Base-by-base conservation (phyloP, 1,140 invertebrate species). In the Temnothorax curvispinosus region DNA sequence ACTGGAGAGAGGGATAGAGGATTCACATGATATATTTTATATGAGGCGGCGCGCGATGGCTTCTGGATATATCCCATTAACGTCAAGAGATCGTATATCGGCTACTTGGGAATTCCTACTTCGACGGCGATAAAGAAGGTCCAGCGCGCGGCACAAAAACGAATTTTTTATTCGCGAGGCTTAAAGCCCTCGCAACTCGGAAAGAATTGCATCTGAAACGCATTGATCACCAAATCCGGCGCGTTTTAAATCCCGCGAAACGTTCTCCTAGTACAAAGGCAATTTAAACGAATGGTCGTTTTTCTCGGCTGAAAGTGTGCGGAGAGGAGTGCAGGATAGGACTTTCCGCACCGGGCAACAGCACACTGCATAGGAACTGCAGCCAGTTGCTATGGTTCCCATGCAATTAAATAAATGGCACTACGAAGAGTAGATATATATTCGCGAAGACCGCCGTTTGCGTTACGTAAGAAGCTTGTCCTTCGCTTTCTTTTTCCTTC, bases 371-470 rank as follows among this genome's bases (percentile, higher is more conserved):
- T 72, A 60, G 52, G 5, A 54, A 54, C 18, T 54, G 6, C 5
- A 54, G 74, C 60, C 85, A 86, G 82, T 91, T 89, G 74, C 87
- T 50, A 72, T 60, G 64, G 75, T 75, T 86, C 82, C 47, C 76
- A 58, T 78, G 87, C 88, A 93, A 92, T 92, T 92, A 92, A 91
- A 90, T 88, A 88, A 92, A 93, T 93, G 90, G 88, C 58, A 85
- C 64, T 81, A 77, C 89, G 85, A 91, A 85, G 67, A 27, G 78
- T 62, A 80, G 76, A 90, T 87, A 82, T 89, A 88, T 89, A 88
- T 69, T 67, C 75, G 84, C 58, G 67, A 85, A 27, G 76, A 86
- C 87, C 86, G 86, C 87, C 72, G 87, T 87, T 71, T 80, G 77
- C 27, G 62, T 78, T 80, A 50, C 64, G 62, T 78, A 78, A 65